Percentiles rank a stretch among this genome's conserved stretches.
Conservation (phyloP, 2,888 invertebrate species). For the Cephus rjabovi region DNA sequence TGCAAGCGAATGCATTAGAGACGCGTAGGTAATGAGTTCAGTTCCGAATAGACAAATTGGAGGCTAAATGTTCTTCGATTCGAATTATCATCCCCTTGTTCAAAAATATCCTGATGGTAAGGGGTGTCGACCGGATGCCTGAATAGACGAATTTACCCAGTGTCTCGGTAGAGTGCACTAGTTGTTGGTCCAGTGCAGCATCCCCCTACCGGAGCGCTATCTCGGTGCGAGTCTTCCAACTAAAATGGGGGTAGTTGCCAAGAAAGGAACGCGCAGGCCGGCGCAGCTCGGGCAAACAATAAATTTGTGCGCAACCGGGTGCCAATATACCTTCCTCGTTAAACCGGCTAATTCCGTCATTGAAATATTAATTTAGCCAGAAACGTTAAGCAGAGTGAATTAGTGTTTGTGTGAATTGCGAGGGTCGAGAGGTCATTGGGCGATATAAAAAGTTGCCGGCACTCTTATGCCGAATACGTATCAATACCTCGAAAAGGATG, state of each 20-base stretch:
- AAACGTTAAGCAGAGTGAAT: background rate
- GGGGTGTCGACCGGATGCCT: background rate
- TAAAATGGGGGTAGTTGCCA: slow-evolving; percentile 23
- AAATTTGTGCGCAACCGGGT: background rate
- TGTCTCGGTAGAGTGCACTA: slow-evolving; percentile 54
- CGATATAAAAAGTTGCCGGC: background rate
- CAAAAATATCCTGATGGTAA: background rate
- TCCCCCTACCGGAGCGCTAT: slow-evolving; percentile 44
- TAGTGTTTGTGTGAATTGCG: background rate
- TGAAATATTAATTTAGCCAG: background rate
- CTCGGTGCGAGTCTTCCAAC: slow-evolving; percentile 29
- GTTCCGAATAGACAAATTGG: background rate
- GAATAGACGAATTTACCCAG: slow-evolving; percentile 17
- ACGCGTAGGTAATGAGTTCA: background rate
- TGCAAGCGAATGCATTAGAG: background rate
- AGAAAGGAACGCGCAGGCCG: background rate
- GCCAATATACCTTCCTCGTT: background rate
- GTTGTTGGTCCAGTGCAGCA: slow-evolving; percentile 57
- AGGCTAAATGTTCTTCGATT: background rate
- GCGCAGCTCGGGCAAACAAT: background rate
- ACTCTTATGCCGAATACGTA: background rate
- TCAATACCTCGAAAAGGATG: background rate
- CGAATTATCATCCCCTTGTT: no score
- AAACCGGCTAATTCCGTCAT: slow-evolving; percentile 15
- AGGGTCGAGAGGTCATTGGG: background rate